A percentile compares a stretch with the other conserved stretches of the same genome.
phyloP scores from a whole-genome alignment of 2,888 invertebrate genomes.

The Napeogenes sylphis region DNA sequence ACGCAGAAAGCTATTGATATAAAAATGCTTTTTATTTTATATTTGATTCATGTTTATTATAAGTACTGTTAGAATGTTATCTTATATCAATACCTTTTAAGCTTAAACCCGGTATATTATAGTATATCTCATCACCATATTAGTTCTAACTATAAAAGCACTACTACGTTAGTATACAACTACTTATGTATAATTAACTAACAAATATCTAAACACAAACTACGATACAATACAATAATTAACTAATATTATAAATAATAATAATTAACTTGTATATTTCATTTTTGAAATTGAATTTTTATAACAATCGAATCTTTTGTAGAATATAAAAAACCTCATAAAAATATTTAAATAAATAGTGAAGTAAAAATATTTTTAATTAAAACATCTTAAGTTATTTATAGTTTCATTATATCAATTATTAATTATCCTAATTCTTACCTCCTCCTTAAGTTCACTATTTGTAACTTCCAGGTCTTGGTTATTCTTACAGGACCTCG shows the following conservation, averaged over 20 bases:
- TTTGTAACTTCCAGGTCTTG: slow-evolving; percentile 82
- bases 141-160: slow-evolving; percentile 23
- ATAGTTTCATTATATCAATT: not conserved
- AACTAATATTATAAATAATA: too few species aligned
- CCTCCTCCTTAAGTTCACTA: slow-evolving; percentile 83
- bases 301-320: too few species aligned
- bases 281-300: too few species aligned
- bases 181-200: not conserved
- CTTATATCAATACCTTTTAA: slow-evolving; percentile 21
- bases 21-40: slow-evolving; percentile 32
- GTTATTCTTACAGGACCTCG: slow-evolving; percentile 74
- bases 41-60: not conserved
- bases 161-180: slow-evolving; percentile 11
- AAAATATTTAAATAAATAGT: too few species aligned
- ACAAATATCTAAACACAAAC: not conserved
- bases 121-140: slow-evolving; percentile 8
- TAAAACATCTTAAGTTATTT: too few species aligned
- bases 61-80: slow-evolving; percentile 5
- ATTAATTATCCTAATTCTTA: slow-evolving; percentile 43
- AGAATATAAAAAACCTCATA: too few species aligned
- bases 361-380: too few species aligned
- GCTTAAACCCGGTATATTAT: slow-evolving; percentile 6
- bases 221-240: not conserved
- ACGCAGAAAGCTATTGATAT: slow-evolving; percentile 37
- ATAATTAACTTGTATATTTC: too few species aligned